Percentiles rank a stretch among this genome's conserved stretches.
These are phyloP conservation scores for Cheilosia impressa DNA, from an alignment of 2,888 invertebrate species.

Conservation along the genomic window DNA sequence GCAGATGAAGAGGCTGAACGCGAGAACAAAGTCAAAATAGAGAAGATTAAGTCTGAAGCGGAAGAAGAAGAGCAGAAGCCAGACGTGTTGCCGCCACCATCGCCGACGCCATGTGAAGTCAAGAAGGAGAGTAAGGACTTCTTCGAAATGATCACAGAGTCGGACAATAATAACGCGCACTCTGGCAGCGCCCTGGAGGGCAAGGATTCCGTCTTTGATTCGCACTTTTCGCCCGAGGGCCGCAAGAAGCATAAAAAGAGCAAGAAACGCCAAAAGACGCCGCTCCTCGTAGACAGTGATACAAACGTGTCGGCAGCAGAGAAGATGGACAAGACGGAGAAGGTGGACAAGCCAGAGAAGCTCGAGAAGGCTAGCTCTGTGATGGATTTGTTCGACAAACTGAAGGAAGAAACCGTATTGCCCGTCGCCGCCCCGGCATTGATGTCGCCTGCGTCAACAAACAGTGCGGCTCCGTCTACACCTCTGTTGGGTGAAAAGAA, in stretches of 20 bases:
- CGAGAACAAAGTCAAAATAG: conserved; percentile 58
- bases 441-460: conserved; percentile 21
- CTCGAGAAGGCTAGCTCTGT: conserved; percentile 77
- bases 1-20: conserved; percentile 80
- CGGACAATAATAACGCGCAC: conserved; percentile 74
- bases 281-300: conserved; percentile 76
- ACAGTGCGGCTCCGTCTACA: conserved; percentile 44
- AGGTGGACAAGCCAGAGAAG: conserved; percentile 45
- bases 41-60: conserved; percentile 62
- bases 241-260: conserved; percentile 94
- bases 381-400: conserved; percentile 84
- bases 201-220: conserved; percentile 82
- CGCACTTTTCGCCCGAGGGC: conserved; percentile 84
- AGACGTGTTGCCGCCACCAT: conserved; percentile 28
- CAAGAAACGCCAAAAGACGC: conserved; percentile 90
- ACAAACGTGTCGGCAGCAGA: conserved; percentile 76
- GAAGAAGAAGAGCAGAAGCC: conserved; percentile 61
- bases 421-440: conserved; percentile 33
- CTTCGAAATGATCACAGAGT: conserved; percentile 76
- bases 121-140: conserved; percentile 80
- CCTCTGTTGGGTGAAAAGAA: conserved; percentile 79
- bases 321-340: conserved; percentile 69
- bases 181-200: conserved; percentile 82
- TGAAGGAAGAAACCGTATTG: conserved; percentile 82
- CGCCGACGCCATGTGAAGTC: conserved; percentile 76